A percentile compares a stretch with the other conserved stretches of the same genome.
Conservation (phyloP, 2,113 vertebrate genomes). For the Pitta sordida region DNA sequence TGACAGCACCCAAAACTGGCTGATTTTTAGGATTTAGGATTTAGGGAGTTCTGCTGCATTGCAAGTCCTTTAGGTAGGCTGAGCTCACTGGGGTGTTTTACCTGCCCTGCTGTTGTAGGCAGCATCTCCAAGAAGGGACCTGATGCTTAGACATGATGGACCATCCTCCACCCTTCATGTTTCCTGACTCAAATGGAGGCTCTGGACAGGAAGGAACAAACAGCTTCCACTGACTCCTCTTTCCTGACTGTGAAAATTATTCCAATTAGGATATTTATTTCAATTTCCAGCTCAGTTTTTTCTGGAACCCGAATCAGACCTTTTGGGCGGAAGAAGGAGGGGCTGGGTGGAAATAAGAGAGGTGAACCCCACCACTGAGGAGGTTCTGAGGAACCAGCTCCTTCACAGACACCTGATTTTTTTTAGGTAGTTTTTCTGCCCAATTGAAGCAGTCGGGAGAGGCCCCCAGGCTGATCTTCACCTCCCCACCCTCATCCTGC, state of each 20-base stretch:
- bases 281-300: neutral
- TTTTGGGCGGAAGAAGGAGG: neutral
- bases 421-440: neutral
- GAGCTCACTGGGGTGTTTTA: neutral
- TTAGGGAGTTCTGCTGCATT: neutral
- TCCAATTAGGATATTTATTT: neutral
- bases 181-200: neutral
- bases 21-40: neutral
- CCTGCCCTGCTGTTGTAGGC: rapidly evolving
- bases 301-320: neutral
- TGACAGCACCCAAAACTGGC: neutral
- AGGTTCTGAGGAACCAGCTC: neutral
- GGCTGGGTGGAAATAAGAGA: neutral
- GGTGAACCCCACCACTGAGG: rapidly evolving
- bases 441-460: neutral
- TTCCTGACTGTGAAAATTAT: neutral
- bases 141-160: neutral
- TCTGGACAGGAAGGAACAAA: neutral
- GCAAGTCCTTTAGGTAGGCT: neutral
- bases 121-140: neutral
- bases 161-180: neutral
- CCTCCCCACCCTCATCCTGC: neutral
- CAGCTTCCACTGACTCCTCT: neutral
- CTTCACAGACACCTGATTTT: neutral
- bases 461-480: neutral